Evolutionary conservation across 2,113 vertebrate genomes (phyloP).

Genomic region (Prochilodus magdalenae): DNA sequence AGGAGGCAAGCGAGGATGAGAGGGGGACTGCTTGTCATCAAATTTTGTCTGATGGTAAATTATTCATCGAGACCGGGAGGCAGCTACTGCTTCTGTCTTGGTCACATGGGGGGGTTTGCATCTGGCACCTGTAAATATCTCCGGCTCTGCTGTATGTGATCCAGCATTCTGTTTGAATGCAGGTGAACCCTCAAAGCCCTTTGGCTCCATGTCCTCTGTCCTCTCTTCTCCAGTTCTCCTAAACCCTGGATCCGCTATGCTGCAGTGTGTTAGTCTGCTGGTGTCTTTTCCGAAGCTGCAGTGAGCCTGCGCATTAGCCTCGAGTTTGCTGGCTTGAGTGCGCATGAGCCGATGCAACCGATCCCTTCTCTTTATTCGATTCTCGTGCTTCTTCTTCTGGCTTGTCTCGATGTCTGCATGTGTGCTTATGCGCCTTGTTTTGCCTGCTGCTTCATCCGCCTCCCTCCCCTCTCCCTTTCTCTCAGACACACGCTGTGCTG

Average conservation of each 20-base stretch:
- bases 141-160: slow-evolving; percentile 55
- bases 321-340: slow-evolving; percentile 67
- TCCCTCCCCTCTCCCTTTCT: slow-evolving; percentile 48
- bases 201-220: slow-evolving; percentile 23
- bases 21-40: slow-evolving; percentile 23
- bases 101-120: slow-evolving; percentile 27
- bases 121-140: slow-evolving; percentile 45
- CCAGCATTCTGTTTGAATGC: slow-evolving; percentile 15
- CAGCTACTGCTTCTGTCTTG: slow-evolving; percentile 33
- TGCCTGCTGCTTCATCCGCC: slow-evolving; percentile 47
- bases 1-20: slow-evolving; percentile 10
- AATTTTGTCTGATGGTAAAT: slow-evolving; percentile 60
- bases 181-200: slow-evolving; percentile 15
- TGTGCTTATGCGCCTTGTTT: slow-evolving; percentile 45
- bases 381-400: slow-evolving; percentile 51
- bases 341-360: slow-evolving; percentile 44
- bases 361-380: slow-evolving; percentile 32
- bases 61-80: slow-evolving; percentile 56
- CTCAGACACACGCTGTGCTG: slow-evolving; percentile 56
- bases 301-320: slow-evolving; percentile 62
- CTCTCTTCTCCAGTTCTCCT: slow-evolving; percentile 43
- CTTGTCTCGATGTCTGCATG: slow-evolving; percentile 64
- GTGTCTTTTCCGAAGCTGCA: slow-evolving; percentile 66
- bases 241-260: slow-evolving; percentile 56
- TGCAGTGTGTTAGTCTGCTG: slow-evolving; percentile 65